Conservation (phyloP, 2,113 vertebrate species). For the Riparia riparia region DNA sequence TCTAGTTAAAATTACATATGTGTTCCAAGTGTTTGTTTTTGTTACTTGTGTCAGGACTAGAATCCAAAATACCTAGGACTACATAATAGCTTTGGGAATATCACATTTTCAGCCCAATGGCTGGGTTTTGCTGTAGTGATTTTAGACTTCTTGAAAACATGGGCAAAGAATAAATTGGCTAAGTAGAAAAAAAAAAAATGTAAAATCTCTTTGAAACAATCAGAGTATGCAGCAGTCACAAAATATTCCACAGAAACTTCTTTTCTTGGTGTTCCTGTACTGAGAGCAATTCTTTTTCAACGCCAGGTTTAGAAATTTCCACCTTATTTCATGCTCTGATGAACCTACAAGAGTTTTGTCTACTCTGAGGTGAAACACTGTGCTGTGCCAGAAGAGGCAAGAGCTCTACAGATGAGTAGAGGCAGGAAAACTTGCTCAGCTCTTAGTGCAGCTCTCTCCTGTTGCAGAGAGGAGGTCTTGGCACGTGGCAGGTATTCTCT, state of each 20-base stretch:
- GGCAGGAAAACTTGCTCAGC: not conserved
- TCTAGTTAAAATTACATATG: constrained; percentile 2
- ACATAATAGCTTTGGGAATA: constrained; percentile 57
- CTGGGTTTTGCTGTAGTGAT: not conserved
- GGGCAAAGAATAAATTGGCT: not conserved
- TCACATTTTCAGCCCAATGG: constrained; percentile 33
- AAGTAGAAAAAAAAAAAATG: not conserved
- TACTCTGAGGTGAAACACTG: not conserved
- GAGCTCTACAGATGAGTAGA: not conserved
- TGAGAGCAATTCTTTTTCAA: not conserved
- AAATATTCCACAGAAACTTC: not conserved
- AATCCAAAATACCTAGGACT: constrained; percentile 38
- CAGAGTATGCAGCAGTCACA: not conserved
- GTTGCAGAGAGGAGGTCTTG: not conserved
- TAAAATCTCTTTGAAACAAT: constrained; percentile 5
- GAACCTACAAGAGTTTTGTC: not conserved
- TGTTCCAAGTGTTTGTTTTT: constrained; percentile 48
- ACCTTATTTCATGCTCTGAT: not conserved
- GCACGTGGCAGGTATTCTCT: not conserved
- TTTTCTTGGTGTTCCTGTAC: not conserved
- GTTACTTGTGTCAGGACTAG: constrained; percentile 10
- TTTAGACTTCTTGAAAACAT: constrained; percentile 1
- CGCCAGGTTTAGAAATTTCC: not conserved
- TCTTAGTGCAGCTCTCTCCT: not conserved
- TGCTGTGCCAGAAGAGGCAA: not conserved